Conservation (phyloP, 1,140 invertebrate genomes). For the Drosophila gunungcola region DNA sequence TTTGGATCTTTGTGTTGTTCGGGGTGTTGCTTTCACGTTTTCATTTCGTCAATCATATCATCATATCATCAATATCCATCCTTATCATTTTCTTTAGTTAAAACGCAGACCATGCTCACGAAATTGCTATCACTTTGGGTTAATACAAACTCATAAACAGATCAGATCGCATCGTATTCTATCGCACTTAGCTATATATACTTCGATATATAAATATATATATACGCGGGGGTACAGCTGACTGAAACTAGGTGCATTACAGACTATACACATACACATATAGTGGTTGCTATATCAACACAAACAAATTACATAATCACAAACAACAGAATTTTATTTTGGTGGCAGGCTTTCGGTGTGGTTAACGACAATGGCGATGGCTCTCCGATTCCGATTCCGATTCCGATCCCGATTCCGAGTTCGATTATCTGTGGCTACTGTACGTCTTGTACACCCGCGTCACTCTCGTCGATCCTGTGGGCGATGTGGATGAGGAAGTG, state of each 20-base stretch:
- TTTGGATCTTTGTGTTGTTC: slow-evolving; percentile 65
- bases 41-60: background rate
- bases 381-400: slow-evolving; percentile 4
- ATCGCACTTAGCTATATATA: slow-evolving; percentile 28
- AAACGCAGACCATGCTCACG: slow-evolving; percentile 68
- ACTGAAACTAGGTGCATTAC: slow-evolving; percentile 46
- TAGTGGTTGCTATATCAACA: slow-evolving; percentile 33
- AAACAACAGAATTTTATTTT: slow-evolving; percentile 62
- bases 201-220: slow-evolving; percentile 15
- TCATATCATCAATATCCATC: background rate
- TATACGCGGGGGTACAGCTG: slow-evolving; percentile 21
- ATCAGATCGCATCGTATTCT: slow-evolving; percentile 10
- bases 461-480: slow-evolving; percentile 45
- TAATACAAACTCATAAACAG: slow-evolving; percentile 40
- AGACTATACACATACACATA: slow-evolving; percentile 41
- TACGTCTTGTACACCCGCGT: slow-evolving; percentile 82
- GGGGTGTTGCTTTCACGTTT: background rate
- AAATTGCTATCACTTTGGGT: slow-evolving; percentile 75
- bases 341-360: slow-evolving; percentile 67
- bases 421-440: slow-evolving; percentile 83
- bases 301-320: slow-evolving; percentile 60
- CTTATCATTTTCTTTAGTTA: slow-evolving; percentile 39
- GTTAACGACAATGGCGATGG: slow-evolving; percentile 30
- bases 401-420: background rate
- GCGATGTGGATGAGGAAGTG: slow-evolving; percentile 37